These are phyloP conservation scores for Tragelaphus eurycerus DNA, from an alignment of 2,797 vertebrate species.

Conservation along the genomic window DNA sequence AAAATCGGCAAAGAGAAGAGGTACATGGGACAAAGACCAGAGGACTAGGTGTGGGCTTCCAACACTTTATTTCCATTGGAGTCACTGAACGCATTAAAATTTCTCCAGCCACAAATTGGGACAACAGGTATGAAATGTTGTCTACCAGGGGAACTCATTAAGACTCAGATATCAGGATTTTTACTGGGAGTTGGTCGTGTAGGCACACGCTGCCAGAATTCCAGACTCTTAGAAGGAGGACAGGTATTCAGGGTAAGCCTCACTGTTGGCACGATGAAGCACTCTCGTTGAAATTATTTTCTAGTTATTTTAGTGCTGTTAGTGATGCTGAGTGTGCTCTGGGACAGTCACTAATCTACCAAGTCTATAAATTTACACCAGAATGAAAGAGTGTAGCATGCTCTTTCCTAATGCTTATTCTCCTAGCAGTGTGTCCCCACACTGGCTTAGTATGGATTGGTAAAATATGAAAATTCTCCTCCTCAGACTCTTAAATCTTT, in stretches of 20 bases:
- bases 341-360: background rate
- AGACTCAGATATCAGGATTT: background rate
- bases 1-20: background rate
- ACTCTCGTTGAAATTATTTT: background rate
- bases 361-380: background rate
- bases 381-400: background rate
- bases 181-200: background rate
- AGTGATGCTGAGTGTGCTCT: background rate
- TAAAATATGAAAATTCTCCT: background rate
- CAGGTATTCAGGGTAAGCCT: background rate
- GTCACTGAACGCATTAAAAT: background rate
- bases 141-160: background rate
- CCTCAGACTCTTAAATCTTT: background rate
- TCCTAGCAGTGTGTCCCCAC: background rate
- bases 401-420: background rate
- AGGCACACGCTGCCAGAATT: background rate
- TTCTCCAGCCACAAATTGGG: background rate
- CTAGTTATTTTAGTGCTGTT: background rate
- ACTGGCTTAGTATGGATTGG: background rate
- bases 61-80: background rate
- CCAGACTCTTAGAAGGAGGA: background rate
- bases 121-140: background rate
- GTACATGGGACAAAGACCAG: background rate
- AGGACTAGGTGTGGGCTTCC: background rate
- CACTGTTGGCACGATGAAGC: background rate